Evolutionary conservation across 1,140 invertebrate species (phyloP).

Genomic region (Hirudo medicinalis): DNA sequence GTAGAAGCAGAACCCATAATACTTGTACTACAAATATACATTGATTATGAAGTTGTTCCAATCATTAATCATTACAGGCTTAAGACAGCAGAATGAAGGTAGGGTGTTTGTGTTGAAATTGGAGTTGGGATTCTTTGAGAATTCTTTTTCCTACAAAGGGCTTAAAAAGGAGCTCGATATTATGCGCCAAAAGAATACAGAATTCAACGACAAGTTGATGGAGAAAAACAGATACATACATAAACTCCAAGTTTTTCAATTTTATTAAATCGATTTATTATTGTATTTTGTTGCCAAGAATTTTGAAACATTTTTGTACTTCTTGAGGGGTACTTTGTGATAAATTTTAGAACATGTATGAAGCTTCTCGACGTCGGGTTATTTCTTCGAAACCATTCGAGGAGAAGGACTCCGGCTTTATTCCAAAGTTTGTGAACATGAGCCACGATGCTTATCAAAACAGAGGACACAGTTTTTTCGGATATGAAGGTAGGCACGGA

Average conservation of each 20-base stretch:
- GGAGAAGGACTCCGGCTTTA: not conserved
- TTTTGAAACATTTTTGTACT: not conserved
- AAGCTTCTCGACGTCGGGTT: not conserved
- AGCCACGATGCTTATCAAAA: not conserved
- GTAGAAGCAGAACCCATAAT: too few species aligned
- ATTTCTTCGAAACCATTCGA: not conserved
- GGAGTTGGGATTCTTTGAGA: not conserved
- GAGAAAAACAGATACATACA: slow-evolving; percentile 11
- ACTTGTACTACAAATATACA: too few species aligned
- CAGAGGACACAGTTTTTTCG: too few species aligned
- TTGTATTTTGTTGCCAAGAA: too few species aligned
- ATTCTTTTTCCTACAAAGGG: not conserved
- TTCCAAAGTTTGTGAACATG: not conserved
- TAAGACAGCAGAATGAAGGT: too few species aligned
- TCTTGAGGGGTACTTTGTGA: not conserved
- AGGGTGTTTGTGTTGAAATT: not conserved
- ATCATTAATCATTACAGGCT: too few species aligned
- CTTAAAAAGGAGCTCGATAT: slow-evolving; percentile 1
- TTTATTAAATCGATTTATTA: too few species aligned
- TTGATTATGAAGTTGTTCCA: too few species aligned
- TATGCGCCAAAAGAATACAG: not conserved
- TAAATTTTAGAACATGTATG: slow-evolving; percentile 3
- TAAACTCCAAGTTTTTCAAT: not conserved
- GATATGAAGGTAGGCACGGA: too few species aligned
- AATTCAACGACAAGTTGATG: slow-evolving; percentile 4